Evolutionary conservation across 2,888 invertebrate genomes (phyloP).

Genomic region (Polydrusus pterygomalis): DNA sequence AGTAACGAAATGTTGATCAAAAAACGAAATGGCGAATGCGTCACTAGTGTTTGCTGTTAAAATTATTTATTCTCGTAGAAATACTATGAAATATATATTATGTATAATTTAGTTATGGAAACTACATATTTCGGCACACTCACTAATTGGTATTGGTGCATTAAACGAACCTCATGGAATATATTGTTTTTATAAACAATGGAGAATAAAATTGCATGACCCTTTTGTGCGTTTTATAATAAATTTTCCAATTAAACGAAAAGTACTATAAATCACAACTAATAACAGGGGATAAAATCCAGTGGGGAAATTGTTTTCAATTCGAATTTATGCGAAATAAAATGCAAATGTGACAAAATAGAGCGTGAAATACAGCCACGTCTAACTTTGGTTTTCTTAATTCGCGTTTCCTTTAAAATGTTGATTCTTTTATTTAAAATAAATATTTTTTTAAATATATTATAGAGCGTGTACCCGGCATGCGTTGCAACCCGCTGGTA

Average conservation of each 20-base stretch:
- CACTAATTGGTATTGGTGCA: constrained; percentile 37
- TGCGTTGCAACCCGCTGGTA: too few relatives aligned
- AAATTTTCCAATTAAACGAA: constrained; percentile 56
- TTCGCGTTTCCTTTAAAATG: constrained; percentile 26
- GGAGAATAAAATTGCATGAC: constrained; percentile 49
- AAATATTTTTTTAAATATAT: too few relatives aligned
- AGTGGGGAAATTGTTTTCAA: constrained; percentile 53
- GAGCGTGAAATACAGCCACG: constrained; percentile 24
- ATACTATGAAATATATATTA: too few relatives aligned
- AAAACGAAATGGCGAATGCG: too few relatives aligned
- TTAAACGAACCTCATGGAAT: constrained; percentile 38
- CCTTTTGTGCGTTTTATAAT: constrained; percentile 51
- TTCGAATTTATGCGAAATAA: constrained; percentile 52
- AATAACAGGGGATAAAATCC: constrained; percentile 54
- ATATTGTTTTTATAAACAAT: constrained; percentile 53
- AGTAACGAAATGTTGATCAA: too few relatives aligned
- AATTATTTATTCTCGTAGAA: too few relatives aligned
- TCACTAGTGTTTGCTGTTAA: too few relatives aligned
- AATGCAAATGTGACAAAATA: constrained; percentile 53
- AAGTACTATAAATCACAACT: constrained; percentile 55
- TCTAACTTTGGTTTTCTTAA: constrained; percentile 28
- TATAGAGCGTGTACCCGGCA: too few relatives aligned
- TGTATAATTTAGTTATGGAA: constrained; percentile 20
- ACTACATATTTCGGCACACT: constrained; percentile 28
- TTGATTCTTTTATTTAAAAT: constrained; percentile 25